Evolutionary conservation across 1,140 invertebrate species (phyloP).

Genomic region (Intoshia linei): DNA sequence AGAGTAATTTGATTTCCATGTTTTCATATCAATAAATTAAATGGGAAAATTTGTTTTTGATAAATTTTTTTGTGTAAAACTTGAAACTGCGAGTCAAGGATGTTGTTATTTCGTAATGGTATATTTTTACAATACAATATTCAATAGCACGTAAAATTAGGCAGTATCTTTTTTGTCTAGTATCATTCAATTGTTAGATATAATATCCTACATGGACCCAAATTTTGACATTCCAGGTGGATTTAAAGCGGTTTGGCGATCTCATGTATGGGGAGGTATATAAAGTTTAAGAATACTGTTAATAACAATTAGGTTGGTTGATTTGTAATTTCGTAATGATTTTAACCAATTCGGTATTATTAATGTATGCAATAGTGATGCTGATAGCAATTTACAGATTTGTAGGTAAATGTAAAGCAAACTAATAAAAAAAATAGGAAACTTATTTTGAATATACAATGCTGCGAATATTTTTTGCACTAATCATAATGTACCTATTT

Average conservation of each 20-base stretch:
- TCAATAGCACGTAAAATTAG: too few relatives aligned
- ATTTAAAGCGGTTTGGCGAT: constrained; percentile 6
- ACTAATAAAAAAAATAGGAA: background rate
- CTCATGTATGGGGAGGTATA: constrained; percentile 7
- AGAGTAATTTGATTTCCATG: too few relatives aligned
- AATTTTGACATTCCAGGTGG: constrained; percentile 6
- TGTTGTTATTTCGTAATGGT: too few relatives aligned
- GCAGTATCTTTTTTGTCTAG: too few relatives aligned
- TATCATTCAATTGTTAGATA: too few relatives aligned
- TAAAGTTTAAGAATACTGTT: background rate
- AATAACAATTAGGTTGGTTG: constrained; percentile 5
- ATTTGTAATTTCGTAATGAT: constrained; percentile 6
- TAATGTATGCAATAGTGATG: constrained; percentile 3
- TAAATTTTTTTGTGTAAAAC: too few relatives aligned
- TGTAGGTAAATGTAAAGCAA: constrained; percentile 3
- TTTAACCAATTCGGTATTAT: constrained; percentile 3
- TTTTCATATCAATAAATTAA: too few relatives aligned
- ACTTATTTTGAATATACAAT: constrained; percentile 7
- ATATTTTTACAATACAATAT: too few relatives aligned
- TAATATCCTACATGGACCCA: background rate
- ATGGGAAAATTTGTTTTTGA: too few relatives aligned
- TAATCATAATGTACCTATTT: constrained; percentile 5
- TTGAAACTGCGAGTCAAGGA: too few relatives aligned
- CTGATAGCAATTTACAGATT: constrained; percentile 5
- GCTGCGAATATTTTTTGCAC: constrained; percentile 3